Base-by-base conservation (phyloP, 2,113 vertebrate species). In the Crotalus tigris region DNA sequence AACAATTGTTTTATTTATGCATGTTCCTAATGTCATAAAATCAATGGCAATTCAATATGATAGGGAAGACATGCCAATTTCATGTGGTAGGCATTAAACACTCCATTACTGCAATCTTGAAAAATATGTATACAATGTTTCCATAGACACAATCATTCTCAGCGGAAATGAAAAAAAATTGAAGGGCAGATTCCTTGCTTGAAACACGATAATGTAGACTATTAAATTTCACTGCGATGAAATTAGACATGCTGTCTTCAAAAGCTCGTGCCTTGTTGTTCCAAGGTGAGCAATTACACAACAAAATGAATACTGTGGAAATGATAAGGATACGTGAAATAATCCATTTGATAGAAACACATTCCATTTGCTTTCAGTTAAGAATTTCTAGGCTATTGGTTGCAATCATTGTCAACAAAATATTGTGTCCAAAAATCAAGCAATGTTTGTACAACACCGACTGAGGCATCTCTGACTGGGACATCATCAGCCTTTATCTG, bases 401-500 rank as follows among this genome's bases (percentile, higher is more conserved):
- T 51, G 26, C 85, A 92, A 21, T 49, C 44, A 59, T 17, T 59
- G 55, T 46, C 15, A 87, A 59, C n/a, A 59, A 58, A 87, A 29
- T 87, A 11, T 51, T 85, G 85, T 85, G 24, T 85, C 8, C 23
- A 24, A 29, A 39, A 85, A 23, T n/a, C 8, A 86, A 49, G 19
- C 1, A 58, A 86, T 58, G 54, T 91, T 33, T 54, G 46, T n/a
- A 92, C 6, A 90, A 94, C 54, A 61, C 91, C 58, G 53, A 57
- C 85, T 94, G 57, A 61, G 49, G 92, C 88, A 46, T 90, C 94
- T 93, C 9, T 92, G 11, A 23, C 4, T 51, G 24, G 59, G 88
- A 90, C 87, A 94, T 53, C 75, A 55, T 24, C 91, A 85, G 87
- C 11, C 87, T 24, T 87, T 93, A 92, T 88, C 13, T 46, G n/a